Conservation (phyloP, 2,888 invertebrate species). For the Drosophila anomelani region DNA sequence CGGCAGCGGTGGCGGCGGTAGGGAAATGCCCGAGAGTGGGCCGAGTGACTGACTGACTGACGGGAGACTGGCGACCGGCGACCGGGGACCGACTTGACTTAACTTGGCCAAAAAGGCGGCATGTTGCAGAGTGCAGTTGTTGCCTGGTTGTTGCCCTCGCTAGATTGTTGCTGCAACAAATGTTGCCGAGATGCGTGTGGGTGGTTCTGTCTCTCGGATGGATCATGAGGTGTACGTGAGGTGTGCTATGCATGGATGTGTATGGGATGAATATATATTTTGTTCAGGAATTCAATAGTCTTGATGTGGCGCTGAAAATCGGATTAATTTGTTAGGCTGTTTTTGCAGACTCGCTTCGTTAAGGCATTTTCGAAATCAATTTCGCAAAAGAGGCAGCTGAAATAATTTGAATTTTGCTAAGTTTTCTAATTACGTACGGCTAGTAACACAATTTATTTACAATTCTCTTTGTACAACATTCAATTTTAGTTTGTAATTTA, state of each 20-base stretch:
- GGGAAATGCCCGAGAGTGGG: conserved; percentile 33
- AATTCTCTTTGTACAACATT: conserved; percentile 72
- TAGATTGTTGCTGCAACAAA: conserved; percentile 35
- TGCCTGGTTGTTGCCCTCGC: conserved; percentile 11
- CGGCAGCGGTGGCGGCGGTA: neutral
- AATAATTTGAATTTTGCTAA: conserved; percentile 29
- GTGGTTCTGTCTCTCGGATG: conserved; percentile 42
- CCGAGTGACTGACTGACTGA: conserved; percentile 46
- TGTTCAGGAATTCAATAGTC: conserved; percentile 12
- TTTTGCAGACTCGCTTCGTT: conserved; percentile 45
- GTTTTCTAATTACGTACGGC: conserved; percentile 49
- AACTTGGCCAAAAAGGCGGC: conserved; percentile 23
- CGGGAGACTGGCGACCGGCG: neutral
- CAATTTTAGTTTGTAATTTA: conserved; percentile 54
- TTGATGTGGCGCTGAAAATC: conserved; percentile 36
- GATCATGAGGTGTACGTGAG: conserved; percentile 33
- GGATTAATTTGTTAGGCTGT: conserved; percentile 78
- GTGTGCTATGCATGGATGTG: conserved; percentile 18
- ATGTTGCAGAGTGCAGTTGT: neutral
- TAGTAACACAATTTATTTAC: conserved; percentile 68
- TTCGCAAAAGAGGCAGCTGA: conserved; percentile 35
- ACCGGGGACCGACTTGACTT: conserved; percentile 7
- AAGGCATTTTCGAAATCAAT: conserved; percentile 27
- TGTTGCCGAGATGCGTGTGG: conserved; percentile 39
- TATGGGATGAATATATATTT: conserved; percentile 25